Conservation (phyloP, 2,888 invertebrate genomes). For the Rhyacophila evoluta region DNA sequence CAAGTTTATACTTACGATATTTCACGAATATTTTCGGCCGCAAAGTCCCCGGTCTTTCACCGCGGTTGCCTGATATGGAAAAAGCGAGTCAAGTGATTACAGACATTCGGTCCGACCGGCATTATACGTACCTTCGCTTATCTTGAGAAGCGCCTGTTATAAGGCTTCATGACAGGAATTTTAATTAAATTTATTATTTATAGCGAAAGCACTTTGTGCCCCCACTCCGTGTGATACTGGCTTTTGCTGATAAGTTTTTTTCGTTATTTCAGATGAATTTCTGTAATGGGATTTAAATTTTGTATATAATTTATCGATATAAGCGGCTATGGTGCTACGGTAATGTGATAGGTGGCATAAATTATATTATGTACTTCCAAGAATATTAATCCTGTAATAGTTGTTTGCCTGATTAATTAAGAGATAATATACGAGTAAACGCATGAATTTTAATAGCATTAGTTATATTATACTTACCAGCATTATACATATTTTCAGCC, state of each 20-base stretch:
- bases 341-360: background rate
- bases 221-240: conserved; percentile 37
- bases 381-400: background rate
- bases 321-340: background rate
- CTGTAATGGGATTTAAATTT: conserved; percentile 7
- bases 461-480: too few relatives aligned
- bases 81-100: conserved; percentile 10
- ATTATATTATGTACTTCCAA: background rate
- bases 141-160: conserved; percentile 52
- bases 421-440: background rate
- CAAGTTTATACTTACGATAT: conserved; percentile 49
- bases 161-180: conserved; percentile 53
- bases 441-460: background rate
- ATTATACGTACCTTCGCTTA: conserved; percentile 41
- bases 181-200: conserved; percentile 56
- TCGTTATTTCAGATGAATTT: conserved; percentile 26
- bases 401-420: background rate
- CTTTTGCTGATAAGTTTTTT: conserved; percentile 37
- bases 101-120: conserved; percentile 39
- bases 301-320: conserved; percentile 32
- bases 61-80: background rate
- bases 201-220: conserved; percentile 50
- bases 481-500: too few relatives aligned
- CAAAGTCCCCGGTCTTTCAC: conserved; percentile 37
- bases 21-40: conserved; percentile 49